Percentiles rank a stretch among this genome's conserved stretches.
Conservation (phyloP, 2,888 invertebrate genomes). For the Galeopsomyia nigrocyanea region DNA sequence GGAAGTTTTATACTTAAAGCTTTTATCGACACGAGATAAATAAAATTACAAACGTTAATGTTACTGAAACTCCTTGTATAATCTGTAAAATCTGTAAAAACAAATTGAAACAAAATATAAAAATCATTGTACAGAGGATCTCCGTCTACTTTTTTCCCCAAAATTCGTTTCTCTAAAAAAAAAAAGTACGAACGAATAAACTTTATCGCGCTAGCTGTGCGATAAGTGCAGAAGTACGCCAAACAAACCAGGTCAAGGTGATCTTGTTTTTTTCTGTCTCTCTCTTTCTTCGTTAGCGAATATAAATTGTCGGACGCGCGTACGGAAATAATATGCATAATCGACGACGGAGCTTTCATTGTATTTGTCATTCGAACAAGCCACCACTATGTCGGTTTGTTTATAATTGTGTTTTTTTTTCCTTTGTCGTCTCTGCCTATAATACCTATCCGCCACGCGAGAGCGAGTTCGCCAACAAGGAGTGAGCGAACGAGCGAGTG, state of each 20-base stretch:
- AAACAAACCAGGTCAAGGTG: conserved; percentile 39
- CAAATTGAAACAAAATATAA: conserved; percentile 27
- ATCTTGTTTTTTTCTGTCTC: conserved; percentile 27
- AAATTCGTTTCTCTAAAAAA: not conserved
- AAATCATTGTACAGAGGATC: conserved; percentile 39
- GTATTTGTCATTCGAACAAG: not conserved
- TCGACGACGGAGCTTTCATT: not conserved
- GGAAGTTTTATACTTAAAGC: conserved; percentile 63
- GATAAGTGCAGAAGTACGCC: not conserved
- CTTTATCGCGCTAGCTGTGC: not conserved
- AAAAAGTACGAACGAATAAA: not conserved
- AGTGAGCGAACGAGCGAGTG: too few relatives aligned
- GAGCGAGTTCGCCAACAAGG: too few relatives aligned
- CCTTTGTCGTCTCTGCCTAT: not conserved
- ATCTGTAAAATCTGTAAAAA: conserved; percentile 43
- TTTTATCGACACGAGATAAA: conserved; percentile 55
- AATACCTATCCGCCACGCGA: too few relatives aligned
- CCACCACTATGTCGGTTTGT: not conserved
- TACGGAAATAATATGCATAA: too few relatives aligned
- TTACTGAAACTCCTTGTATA: conserved; percentile 49
- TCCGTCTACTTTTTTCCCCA: not conserved
- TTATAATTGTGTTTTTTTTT: not conserved
- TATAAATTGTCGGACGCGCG: conserved; percentile 4
- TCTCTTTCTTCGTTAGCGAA: conserved; percentile 1
- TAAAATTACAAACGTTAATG: conserved; percentile 52